phyloP scores from a whole-genome alignment of 2,888 invertebrate species.

The Cataglyphis rosenhaueri region DNA sequence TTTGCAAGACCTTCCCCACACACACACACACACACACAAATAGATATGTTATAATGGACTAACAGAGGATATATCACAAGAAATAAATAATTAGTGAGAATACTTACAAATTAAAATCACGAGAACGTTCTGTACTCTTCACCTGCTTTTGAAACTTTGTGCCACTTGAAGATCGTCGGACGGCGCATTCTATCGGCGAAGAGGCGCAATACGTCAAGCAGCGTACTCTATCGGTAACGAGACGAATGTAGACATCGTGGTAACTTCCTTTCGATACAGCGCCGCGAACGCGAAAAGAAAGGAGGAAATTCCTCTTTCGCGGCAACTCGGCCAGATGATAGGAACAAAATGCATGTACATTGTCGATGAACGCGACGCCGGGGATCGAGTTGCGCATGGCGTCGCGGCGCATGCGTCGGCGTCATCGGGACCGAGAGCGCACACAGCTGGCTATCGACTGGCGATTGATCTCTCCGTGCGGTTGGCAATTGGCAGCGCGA shows the following conservation, averaged over 20 bases:
- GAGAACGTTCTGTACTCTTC: neutral
- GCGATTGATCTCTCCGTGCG: conserved; percentile 58
- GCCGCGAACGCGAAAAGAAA: neutral
- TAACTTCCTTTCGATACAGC: conserved; percentile 25
- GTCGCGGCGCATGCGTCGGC: conserved; percentile 5
- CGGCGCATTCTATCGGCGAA: conserved; percentile 53
- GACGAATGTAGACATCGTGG: neutral
- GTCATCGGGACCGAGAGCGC: neutral
- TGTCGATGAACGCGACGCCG: too few relatives aligned
- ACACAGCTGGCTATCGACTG: conserved; percentile 58
- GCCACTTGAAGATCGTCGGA: conserved; percentile 3
- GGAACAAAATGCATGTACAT: too few relatives aligned
- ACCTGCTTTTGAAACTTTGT: neutral
- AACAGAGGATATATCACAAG: neutral
- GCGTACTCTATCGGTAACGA: neutral
- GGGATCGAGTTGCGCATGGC: neutral
- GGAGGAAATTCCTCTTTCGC: neutral
- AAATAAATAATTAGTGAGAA: neutral
- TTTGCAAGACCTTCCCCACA: neutral
- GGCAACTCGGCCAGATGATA: neutral
- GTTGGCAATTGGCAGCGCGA: conserved; percentile 22
- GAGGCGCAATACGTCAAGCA: neutral
- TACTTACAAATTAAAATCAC: neutral
- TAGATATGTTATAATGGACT: too few relatives aligned
- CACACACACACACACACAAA: too few relatives aligned